Conservation (phyloP, 1,140 invertebrate species). For the Phymorhynchus buccinoides region DNA sequence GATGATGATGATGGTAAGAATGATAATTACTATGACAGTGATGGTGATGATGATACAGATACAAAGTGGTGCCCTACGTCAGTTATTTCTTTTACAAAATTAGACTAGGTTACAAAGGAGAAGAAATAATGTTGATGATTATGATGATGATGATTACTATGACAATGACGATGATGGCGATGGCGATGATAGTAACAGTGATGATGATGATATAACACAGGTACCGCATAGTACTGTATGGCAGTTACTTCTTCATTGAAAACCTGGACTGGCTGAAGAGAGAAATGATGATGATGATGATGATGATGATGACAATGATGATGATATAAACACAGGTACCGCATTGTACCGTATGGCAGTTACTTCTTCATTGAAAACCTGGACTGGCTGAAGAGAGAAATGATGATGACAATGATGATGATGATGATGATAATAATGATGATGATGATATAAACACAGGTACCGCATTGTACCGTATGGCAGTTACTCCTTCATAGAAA, state of each 20-base stretch:
- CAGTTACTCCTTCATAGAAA: conserved; percentile 96
- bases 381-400: conserved; percentile 74
- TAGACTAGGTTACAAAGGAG: conserved; percentile 73
- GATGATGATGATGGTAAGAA: no score
- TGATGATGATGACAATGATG: no score
- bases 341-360: conserved; percentile 93
- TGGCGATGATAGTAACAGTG: conserved; percentile 81
- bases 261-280: conserved; percentile 75
- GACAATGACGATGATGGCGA: conserved; percentile 77
- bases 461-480: conserved; percentile 89
- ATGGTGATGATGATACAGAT: no score
- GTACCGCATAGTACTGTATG: conserved; percentile 87
- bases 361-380: conserved; percentile 95
- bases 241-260: conserved; percentile 97
- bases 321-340: no score
- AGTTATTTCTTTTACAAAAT: conserved; percentile 97
- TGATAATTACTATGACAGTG: no score
- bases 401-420: conserved; percentile 78
- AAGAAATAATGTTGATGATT: no score
- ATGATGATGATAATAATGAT: no score
- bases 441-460: no score
- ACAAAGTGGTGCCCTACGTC: conserved; percentile 88
- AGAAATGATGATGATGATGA: conserved; percentile 85
- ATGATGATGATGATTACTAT: no score
- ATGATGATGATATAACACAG: no score